Percentiles rank a stretch among this genome's conserved stretches.
Conservation (phyloP, 2,888 invertebrate species). For the Pristionchus mayeri region DNA sequence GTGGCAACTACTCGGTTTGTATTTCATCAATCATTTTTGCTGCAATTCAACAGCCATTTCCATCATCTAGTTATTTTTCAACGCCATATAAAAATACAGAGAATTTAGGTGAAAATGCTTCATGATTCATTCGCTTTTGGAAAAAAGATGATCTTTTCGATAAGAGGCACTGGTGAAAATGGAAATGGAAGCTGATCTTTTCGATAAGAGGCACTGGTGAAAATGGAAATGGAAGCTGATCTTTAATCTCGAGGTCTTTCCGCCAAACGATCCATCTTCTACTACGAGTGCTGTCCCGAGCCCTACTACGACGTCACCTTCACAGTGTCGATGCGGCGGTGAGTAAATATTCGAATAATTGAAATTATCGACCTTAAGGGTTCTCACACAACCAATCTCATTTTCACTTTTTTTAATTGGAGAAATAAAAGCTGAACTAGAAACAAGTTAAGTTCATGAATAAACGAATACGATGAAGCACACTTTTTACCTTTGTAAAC, state of each 20-base stretch:
- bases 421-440: too few relatives aligned
- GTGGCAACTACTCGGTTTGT: constrained; percentile 79
- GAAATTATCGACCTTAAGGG: too few relatives aligned
- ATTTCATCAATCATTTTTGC: too few relatives aligned
- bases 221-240: background rate
- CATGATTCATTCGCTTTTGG: too few relatives aligned
- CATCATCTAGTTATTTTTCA: constrained; percentile 77
- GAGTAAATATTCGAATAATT: too few relatives aligned
- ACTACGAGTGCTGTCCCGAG: constrained; percentile 75
- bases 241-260: constrained; percentile 55
- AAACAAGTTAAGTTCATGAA: too few relatives aligned
- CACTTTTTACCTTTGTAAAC: too few relatives aligned
- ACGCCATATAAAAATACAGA: background rate
- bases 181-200: background rate
- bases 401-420: too few relatives aligned
- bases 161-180: background rate
- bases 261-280: constrained; percentile 67
- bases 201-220: background rate
- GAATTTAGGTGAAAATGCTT: too few relatives aligned
- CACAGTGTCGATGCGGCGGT: constrained; percentile 89
- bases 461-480: too few relatives aligned
- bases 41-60: constrained; percentile 81
- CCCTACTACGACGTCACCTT: constrained; percentile 91
- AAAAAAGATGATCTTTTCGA: too few relatives aligned
- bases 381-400: too few relatives aligned